These are phyloP conservation scores for Parazoanthus atlanticus DNA, from an alignment of 92 coral and sea anemone species.

Conservation along the genomic window DNA sequence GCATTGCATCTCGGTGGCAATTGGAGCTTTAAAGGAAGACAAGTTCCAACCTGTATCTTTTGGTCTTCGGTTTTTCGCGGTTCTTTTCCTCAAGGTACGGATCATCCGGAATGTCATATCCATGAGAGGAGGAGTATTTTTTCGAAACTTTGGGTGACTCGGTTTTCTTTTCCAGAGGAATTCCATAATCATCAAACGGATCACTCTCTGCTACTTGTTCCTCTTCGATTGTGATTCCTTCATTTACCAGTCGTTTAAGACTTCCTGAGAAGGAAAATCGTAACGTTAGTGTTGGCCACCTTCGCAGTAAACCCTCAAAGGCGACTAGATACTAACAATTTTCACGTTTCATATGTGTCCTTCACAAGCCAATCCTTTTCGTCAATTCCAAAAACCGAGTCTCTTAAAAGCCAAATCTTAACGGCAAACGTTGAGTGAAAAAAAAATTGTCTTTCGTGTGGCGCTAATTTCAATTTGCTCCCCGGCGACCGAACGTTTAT, in stretches of 20 bases:
- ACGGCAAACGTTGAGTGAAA: too few relatives aligned
- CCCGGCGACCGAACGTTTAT: too few relatives aligned
- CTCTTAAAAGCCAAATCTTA: too few relatives aligned
- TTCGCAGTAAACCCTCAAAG: not conserved
- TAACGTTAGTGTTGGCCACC: not conserved
- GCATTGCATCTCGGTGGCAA: too few relatives aligned
- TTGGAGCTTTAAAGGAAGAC: not conserved
- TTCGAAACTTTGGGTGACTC: not conserved
- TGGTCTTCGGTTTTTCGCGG: not conserved
- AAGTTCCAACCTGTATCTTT: constrained; percentile 33
- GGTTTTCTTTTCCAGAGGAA: constrained; percentile 2
- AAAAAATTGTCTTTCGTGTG: too few relatives aligned
- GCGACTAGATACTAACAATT: too few relatives aligned
- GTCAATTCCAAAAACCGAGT: too few relatives aligned
- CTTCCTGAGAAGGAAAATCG: not conserved
- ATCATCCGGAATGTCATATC: constrained; percentile 14
- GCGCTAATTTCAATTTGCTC: too few relatives aligned
- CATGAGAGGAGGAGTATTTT: not conserved
- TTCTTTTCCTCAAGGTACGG: not conserved
- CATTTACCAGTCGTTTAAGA: not conserved
- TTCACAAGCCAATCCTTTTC: too few relatives aligned
- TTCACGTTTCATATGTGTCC: too few relatives aligned
- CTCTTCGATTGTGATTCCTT: constrained; percentile 4
- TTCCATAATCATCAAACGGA: constrained; percentile 9
- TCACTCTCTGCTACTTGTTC: constrained; percentile 1